phyloP scores from a whole-genome alignment of 1,140 invertebrate genomes.

The Drepana arcuata region DNA sequence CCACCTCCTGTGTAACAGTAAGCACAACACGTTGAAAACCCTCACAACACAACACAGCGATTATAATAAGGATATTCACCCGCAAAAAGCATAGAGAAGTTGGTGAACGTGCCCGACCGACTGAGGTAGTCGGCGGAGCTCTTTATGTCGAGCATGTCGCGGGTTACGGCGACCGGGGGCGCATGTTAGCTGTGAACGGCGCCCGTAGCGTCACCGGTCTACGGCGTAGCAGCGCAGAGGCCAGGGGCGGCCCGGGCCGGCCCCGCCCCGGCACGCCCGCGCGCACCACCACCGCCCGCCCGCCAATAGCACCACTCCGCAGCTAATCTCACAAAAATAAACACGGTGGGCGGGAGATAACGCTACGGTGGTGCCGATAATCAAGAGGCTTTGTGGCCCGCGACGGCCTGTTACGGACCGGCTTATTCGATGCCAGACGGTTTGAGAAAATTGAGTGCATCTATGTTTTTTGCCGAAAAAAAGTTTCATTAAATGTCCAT shows the following conservation, averaged over 20 bases:
- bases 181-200: conserved; percentile 16
- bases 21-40: no score
- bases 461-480: conserved; percentile 15
- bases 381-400: conserved; percentile 59
- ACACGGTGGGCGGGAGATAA: conserved; percentile 60
- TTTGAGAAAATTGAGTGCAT: conserved; percentile 57
- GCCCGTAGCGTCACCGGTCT: conserved; percentile 9
- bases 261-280: conserved; percentile 29
- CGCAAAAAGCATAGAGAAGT: conserved; percentile 82
- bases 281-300: conserved; percentile 43
- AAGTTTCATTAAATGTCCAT: conserved; percentile 16
- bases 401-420: conserved; percentile 49
- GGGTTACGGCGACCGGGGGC: conserved; percentile 25
- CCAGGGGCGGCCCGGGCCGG: conserved; percentile 22
- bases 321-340: conserved; percentile 68
- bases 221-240: conserved; percentile 19
- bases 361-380: conserved; percentile 50
- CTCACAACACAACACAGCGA: conserved; percentile 20
- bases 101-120: conserved; percentile 80
- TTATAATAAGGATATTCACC: conserved; percentile 70
- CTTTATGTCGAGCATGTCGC: conserved; percentile 82
- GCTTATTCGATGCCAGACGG: conserved; percentile 39
- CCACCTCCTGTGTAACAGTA: no score
- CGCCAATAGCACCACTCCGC: conserved; percentile 54
- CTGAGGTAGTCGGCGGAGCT: conserved; percentile 80